Conservation (phyloP, 2,888 invertebrate species). For the Allophyes oxyacanthae region DNA sequence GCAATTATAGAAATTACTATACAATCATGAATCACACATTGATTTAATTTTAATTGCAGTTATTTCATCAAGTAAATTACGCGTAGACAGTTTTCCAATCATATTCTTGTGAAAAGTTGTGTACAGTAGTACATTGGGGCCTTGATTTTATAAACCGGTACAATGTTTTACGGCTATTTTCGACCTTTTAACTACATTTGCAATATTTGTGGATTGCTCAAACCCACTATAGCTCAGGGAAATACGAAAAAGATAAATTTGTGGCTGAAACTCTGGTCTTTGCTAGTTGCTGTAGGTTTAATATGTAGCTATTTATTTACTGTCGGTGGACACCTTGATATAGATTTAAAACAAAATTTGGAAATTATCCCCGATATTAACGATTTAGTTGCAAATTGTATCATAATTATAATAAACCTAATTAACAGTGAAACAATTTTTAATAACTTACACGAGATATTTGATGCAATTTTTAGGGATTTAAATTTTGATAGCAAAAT, state of each 20-base stretch:
- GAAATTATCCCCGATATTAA: conserved; percentile 39
- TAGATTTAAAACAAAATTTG: conserved; percentile 34
- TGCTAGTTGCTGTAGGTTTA: conserved; percentile 18
- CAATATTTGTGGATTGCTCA: conserved; percentile 46
- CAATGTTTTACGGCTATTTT: conserved; percentile 48
- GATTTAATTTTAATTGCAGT: conserved; percentile 21
- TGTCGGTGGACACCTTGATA: conserved; percentile 5
- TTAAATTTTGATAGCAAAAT: conserved; percentile 23
- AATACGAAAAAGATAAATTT: conserved; percentile 10
- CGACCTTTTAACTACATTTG: conserved; percentile 27
- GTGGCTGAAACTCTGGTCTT: conserved; percentile 46
- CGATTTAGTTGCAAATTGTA: conserved; percentile 41
- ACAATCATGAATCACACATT: conserved; percentile 1
- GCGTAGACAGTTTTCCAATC: background rate
- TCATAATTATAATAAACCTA: conserved; percentile 41
- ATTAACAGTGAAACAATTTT: conserved; percentile 12
- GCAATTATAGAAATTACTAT: background rate
- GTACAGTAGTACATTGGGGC: background rate
- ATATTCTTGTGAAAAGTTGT: background rate
- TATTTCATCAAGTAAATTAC: background rate
- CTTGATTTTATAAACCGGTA: background rate
- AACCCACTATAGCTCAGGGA: conserved; percentile 26
- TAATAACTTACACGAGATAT: conserved; percentile 21
- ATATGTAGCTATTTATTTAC: conserved; percentile 28
- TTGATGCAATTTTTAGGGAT: conserved; percentile 31